Evolutionary conservation across 2,113 vertebrate genomes (phyloP), one percentile per base, ranked within the genome.

Genomic region (Chroicocephalus ridibundus): DNA sequence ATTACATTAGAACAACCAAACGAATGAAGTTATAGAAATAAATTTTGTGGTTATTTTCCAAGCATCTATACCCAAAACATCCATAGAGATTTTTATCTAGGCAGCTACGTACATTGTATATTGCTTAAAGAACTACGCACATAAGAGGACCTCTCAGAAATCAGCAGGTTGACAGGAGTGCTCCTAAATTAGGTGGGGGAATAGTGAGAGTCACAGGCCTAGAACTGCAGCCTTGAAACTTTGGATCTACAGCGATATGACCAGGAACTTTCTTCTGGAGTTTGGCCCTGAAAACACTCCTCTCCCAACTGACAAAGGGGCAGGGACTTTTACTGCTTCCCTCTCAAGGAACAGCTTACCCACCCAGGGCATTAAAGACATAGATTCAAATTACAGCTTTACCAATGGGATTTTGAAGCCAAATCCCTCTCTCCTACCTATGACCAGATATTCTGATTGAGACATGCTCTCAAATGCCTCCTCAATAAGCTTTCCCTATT

Each of bases 381-480:
- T 52, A 20, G 27, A 40, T 64, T 62, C n/a, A 55, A 55, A 74
- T 79, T 51, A 36, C 42, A 69, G n/a, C 11, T 60, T 70, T 29
- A 60, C 27, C 32, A 29, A 31, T 16, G 6, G 24, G 10, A 55
- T 51, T 82, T 29, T 52, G 72, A 79, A 82, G 34, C 7, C 40
- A 79, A 58, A 62, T 68, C 20, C 15, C 32, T 6, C 10, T 13
- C 24, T 24, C 25, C 5, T 25, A 32, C 25, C 13, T 69, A 19
- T 2, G 2, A 42, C 0, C 1, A 6, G 26, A 38, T 38, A 44
- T 0, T 42, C 26, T 17, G 29, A 42, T 5, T 32, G 46, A 81
- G 18, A 52, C 6, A 29, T 18, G 13, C 34, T 81, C 64, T 71
- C 51, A 81, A 58, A 60, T 2, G 11, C 27, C 52, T 60, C 38